These are phyloP conservation scores for Aegotheles bennettii DNA, from an alignment of 2,113 vertebrate genomes.

Conservation along the genomic window DNA sequence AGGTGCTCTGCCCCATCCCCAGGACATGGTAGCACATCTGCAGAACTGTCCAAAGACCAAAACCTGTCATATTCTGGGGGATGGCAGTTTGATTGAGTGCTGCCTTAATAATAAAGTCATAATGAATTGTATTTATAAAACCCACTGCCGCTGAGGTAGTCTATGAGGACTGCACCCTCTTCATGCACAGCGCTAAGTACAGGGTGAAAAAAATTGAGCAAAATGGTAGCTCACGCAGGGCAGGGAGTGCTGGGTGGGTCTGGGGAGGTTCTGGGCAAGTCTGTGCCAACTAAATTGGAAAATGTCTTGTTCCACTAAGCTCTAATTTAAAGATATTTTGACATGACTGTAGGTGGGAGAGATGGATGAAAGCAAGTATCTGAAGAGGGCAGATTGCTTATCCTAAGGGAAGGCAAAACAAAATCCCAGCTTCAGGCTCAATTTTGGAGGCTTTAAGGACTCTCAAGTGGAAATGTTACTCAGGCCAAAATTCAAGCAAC, in stretches of 20 bases:
- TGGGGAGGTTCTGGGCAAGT: background rate
- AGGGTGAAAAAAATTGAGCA: background rate
- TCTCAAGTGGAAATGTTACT: background rate
- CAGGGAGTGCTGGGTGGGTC: background rate
- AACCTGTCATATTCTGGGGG: background rate
- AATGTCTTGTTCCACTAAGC: background rate
- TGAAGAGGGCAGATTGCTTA: background rate
- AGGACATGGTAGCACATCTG: background rate
- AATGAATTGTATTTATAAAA: background rate
- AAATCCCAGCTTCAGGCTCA: background rate
- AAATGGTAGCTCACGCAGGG: background rate
- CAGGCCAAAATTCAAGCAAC: background rate
- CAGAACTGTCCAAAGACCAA: background rate
- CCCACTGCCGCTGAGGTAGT: background rate
- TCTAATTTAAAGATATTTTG: background rate
- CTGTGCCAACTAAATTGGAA: background rate
- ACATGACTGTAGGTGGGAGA: background rate
- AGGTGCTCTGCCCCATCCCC: background rate
- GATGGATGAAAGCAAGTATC: background rate
- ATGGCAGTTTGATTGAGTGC: background rate
- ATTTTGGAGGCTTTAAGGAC: background rate
- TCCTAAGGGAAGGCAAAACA: background rate
- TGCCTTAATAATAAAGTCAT: background rate
- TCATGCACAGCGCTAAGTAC: background rate
- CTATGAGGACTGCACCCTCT: background rate